Percentiles rank a stretch among this genome's conserved stretches.
Conservation (phyloP, 2,888 invertebrate genomes). For the Andrena fulva region DNA sequence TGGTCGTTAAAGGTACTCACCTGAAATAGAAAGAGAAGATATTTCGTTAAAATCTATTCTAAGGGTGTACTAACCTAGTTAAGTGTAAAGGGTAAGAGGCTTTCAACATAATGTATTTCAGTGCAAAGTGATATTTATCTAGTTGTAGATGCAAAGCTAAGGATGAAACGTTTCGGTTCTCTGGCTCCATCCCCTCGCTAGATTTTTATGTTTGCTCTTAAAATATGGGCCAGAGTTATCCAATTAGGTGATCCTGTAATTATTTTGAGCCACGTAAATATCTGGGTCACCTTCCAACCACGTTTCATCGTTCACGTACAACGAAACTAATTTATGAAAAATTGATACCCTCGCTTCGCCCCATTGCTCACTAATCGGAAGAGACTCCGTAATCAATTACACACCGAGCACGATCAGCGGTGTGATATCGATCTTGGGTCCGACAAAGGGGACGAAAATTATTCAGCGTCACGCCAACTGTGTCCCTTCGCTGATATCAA, state of each 20-base stretch:
- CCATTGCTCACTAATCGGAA: slow-evolving; percentile 1
- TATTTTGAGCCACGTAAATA: slow-evolving; percentile 21
- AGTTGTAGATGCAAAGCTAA: no score
- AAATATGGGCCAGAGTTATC: slow-evolving; percentile 5
- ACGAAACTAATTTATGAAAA: not conserved
- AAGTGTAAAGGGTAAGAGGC: not conserved
- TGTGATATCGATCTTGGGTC: slow-evolving; percentile 41
- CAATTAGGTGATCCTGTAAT: slow-evolving; percentile 10
- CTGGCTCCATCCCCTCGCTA: no score
- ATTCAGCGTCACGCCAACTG: slow-evolving; percentile 18
- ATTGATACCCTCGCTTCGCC: slow-evolving; percentile 18
- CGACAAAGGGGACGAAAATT: slow-evolving; percentile 30
- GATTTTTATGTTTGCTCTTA: not conserved
- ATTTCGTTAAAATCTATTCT: not conserved
- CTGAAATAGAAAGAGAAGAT: slow-evolving; percentile 67
- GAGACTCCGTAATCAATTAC: slow-evolving; percentile 25
- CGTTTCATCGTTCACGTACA: slow-evolving; percentile 1
- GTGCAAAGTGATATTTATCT: no score
- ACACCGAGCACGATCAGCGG: not conserved
- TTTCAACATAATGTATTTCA: not conserved
- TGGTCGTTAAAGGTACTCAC: slow-evolving; percentile 67
- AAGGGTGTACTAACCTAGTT: not conserved
- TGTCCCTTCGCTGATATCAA: slow-evolving; percentile 30
- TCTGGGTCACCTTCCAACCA: slow-evolving; percentile 27
- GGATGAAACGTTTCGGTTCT: no score